A percentile compares a stretch with the other conserved stretches of the same genome.
Conservation (phyloP, 2,113 vertebrate genomes). For the Sialia sialis region DNA sequence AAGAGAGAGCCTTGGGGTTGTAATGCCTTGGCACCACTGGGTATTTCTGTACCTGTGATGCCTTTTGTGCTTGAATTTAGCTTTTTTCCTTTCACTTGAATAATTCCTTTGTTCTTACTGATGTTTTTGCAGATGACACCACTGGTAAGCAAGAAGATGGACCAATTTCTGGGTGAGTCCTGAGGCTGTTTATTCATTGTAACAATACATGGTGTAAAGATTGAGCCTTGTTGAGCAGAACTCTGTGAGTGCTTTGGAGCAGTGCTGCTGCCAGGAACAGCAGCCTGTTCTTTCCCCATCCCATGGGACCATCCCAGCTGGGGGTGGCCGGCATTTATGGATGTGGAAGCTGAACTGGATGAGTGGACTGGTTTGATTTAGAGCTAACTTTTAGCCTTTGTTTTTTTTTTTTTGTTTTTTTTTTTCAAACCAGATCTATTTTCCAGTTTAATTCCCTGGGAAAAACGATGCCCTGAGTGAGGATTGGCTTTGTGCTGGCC, state of each 20-base stretch:
- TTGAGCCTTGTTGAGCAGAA: not conserved
- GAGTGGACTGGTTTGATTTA: not conserved
- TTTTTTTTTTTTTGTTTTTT: not conserved
- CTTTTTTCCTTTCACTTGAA: not conserved
- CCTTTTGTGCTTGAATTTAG: not conserved
- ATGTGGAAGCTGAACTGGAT: not conserved
- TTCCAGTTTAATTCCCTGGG: not conserved
- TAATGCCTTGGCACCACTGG: not conserved
- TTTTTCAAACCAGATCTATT: not conserved
- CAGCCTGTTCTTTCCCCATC: not conserved
- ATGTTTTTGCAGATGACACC: slow-evolving; percentile 59
- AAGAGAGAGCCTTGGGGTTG: not conserved
- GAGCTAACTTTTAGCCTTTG: not conserved
- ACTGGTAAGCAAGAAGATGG: slow-evolving; percentile 67
- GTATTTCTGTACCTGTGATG: not conserved
- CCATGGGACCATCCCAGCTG: not conserved
- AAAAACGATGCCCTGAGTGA: not conserved
- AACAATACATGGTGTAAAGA: not conserved
- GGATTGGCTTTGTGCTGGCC: not conserved
- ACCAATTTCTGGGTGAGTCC: slow-evolving; percentile 65
- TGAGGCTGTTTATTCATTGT: not conserved
- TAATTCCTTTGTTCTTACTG: not conserved
- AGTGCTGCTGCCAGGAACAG: not conserved
- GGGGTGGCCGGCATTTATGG: not conserved
- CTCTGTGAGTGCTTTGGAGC: fast-evolving